Evolutionary conservation across 1,140 invertebrate genomes (phyloP).

Genomic region (Drosophila subobscura): DNA sequence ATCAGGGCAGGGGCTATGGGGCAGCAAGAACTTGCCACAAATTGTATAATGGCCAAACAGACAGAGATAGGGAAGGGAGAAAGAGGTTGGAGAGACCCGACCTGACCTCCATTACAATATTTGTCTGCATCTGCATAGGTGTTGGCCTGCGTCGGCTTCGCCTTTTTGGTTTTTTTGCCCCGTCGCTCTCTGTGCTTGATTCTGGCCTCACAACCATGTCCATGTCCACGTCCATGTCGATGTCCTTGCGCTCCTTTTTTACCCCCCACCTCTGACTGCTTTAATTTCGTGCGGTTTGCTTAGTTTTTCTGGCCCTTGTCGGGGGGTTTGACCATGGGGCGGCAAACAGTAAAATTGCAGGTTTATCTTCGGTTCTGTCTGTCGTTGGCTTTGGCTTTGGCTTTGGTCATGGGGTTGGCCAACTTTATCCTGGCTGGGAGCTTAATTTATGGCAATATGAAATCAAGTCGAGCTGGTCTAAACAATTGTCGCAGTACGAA

Average conservation of each 20-base stretch:
- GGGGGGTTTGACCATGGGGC: neutral
- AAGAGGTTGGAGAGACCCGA: neutral
- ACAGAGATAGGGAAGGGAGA: neutral
- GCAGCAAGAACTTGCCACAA: constrained; percentile 51
- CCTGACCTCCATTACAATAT: constrained; percentile 45
- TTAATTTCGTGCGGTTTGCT: constrained; percentile 54
- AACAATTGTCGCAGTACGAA: constrained; percentile 9
- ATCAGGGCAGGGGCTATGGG: neutral
- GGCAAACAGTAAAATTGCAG: constrained; percentile 33
- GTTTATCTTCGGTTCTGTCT: constrained; percentile 24
- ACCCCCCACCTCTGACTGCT: constrained; percentile 29
- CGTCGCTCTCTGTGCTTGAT: constrained; percentile 46
- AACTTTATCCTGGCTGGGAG: constrained; percentile 44
- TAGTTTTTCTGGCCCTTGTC: constrained; percentile 5
- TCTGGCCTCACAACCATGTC: constrained; percentile 47
- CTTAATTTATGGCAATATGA: constrained; percentile 56
- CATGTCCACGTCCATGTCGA: neutral
- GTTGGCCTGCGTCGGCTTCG: constrained; percentile 46
- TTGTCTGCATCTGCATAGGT: constrained; percentile 60
- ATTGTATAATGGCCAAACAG: constrained; percentile 48
- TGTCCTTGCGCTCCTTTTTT: too few species aligned
- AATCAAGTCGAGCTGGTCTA: constrained; percentile 40
- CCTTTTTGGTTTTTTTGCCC: constrained; percentile 34
- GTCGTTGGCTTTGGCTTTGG: constrained; percentile 1
- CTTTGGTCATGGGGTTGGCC: constrained; percentile 3